phyloP scores from a whole-genome alignment of 2,888 invertebrate species.

The Leptarthrus brevirostris region DNA sequence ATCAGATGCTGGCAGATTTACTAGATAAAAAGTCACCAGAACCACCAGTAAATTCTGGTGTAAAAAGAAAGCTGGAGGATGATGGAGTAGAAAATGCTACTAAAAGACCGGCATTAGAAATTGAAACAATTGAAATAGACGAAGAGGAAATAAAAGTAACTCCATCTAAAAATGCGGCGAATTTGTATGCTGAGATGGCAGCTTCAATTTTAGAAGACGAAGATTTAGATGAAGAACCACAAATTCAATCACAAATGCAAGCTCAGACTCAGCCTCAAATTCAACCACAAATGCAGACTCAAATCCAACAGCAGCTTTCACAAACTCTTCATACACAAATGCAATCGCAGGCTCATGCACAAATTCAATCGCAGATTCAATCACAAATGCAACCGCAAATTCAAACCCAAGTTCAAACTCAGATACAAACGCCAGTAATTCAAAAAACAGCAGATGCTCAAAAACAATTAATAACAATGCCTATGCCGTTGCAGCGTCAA shows the following conservation, averaged over 20 bases:
- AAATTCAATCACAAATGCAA: slow-evolving; percentile 57
- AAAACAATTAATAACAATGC: slow-evolving; percentile 62
- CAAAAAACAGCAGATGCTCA: slow-evolving; percentile 59
- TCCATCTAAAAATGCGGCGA: slow-evolving; percentile 83
- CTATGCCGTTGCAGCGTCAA: slow-evolving; percentile 63
- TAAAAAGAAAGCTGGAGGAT: slow-evolving; percentile 60
- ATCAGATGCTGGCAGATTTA: slow-evolving; percentile 86
- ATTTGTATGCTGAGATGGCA: slow-evolving; percentile 85
- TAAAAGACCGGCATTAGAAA: slow-evolving; percentile 67
- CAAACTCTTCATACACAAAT: slow-evolving; percentile 54
- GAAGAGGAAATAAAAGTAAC: slow-evolving; percentile 63
- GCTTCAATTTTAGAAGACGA: slow-evolving; percentile 88
- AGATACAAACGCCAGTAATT: slow-evolving; percentile 49
- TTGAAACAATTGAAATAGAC: slow-evolving; percentile 65
- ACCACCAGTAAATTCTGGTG: slow-evolving; percentile 65
- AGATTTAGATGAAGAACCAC: slow-evolving; percentile 68
- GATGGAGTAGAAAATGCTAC: slow-evolving; percentile 61
- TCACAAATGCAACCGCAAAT: slow-evolving; percentile 55
- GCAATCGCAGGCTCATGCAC: slow-evolving; percentile 50
- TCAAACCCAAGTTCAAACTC: slow-evolving; percentile 55
- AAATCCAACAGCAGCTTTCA: too few relatives aligned
- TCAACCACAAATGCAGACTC: slow-evolving; percentile 28
- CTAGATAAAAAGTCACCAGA: slow-evolving; percentile 78
- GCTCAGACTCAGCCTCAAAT: slow-evolving; percentile 51
- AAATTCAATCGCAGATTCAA: slow-evolving; percentile 55